Evolutionary conservation across 2,888 invertebrate genomes (phyloP).

Genomic region (Tetragnatha montana): DNA sequence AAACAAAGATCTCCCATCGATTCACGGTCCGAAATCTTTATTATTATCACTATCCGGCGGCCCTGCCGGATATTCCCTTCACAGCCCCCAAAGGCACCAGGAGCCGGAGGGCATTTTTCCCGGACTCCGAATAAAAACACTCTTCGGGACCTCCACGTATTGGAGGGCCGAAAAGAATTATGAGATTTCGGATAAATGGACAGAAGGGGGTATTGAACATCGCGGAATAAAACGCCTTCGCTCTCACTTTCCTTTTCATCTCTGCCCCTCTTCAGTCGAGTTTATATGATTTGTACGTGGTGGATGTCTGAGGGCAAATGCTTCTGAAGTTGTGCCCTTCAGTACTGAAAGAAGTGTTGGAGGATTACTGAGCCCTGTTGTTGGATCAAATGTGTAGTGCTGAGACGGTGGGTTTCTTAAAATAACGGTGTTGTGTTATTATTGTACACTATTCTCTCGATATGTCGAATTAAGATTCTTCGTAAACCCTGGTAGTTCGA

Average conservation of each 20-base stretch:
- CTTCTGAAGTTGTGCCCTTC: not conserved
- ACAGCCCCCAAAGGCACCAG: not conserved
- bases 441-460: too few relatives aligned
- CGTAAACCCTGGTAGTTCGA: too few relatives aligned
- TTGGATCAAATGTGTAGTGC: too few relatives aligned
- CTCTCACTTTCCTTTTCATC: not conserved
- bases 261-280: not conserved
- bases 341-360: too few relatives aligned
- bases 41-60: not conserved
- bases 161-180: not conserved
- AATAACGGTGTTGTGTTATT: too few relatives aligned
- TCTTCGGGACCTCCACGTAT: not conserved
- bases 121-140: not conserved
- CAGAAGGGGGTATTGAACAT: not conserved
- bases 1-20: not conserved
- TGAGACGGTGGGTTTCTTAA: too few relatives aligned
- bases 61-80: not conserved
- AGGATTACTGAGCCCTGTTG: too few relatives aligned
- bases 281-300: not conserved
- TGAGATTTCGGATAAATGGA: not conserved
- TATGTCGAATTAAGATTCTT: too few relatives aligned
- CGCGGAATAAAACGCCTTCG: not conserved
- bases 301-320: not conserved
- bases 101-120: not conserved
- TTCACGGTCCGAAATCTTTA: not conserved